Base-by-base conservation (phyloP, 35 echinoderm and acorn worm genomes). In the Heliocidaris erythrogramma region DNA sequence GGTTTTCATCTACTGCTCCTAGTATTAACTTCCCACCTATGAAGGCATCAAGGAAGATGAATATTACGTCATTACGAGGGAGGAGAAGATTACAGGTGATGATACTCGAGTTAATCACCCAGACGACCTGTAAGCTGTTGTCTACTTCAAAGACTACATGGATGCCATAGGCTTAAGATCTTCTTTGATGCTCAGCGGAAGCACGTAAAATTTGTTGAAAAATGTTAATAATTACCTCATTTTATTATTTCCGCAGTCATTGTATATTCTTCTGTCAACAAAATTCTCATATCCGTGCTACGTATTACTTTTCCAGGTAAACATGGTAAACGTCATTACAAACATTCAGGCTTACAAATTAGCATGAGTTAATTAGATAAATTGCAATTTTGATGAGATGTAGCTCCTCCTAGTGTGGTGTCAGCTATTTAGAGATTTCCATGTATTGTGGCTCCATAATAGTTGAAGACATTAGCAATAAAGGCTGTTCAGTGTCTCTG, bases 1-100 rank as follows among this genome's bases (percentile, higher is more conserved):
- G 65, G 65, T 78, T 78, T 78, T 21, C 65, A 21, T 7, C 65
- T 18, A 78, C 65, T n/a, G 65, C 65, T 78, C 65, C 65, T 78
- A 8, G 18, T 27, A 78, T 21, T n/a, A 18, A 78, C 21, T 78
- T n/a, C 8, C 65, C 17, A 78, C 65, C 65, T n/a, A 3, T 18
- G 65, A 78, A 78, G 27, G 4, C 17, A 78, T n/a, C 65, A 78
- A 78, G 65, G 27, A 78, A 78, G 18, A n/a, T 78, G 21, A n/a
- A n/a, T 78, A 78, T 78, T 78, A 78, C 65, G 65, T 78, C 65
- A 78, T 27, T 78, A 78, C 3, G 65, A 78, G 21, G 65, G 65
- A n/a, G 65, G 21, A 27, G 65, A 78, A 78, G 65, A 78, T 78
- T 78, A 78, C 65, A 78, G 65, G 65, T 78, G 65, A 78, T 78